Conservation (phyloP, 2,888 invertebrate species). For the Hydrotaea cyrtoneurina region DNA sequence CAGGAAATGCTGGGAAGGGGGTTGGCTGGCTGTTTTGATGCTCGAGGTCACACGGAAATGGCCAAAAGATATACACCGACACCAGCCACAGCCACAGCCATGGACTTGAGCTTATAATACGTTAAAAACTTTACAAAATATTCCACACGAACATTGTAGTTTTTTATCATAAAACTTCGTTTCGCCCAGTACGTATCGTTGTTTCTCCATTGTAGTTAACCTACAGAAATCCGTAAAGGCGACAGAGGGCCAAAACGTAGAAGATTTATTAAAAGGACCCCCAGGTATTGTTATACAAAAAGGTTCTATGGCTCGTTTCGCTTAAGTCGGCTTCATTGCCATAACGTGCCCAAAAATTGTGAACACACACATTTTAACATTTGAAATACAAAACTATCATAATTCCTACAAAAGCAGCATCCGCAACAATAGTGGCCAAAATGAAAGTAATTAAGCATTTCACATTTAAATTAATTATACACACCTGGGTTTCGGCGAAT, state of each 20-base stretch:
- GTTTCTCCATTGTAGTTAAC: not conserved
- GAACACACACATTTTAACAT: not conserved
- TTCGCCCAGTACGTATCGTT: not conserved
- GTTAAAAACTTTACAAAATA: conserved; percentile 39
- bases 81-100: not conserved
- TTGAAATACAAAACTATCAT: conserved; percentile 20
- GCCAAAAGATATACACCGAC: not conserved
- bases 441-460: conserved; percentile 23
- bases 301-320: conserved; percentile 24
- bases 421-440: not conserved
- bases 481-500: conserved; percentile 94
- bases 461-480: conserved; percentile 60
- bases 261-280: conserved; percentile 64
- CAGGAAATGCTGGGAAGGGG: conserved; percentile 36
- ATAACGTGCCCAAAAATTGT: conserved; percentile 54
- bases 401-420: not conserved
- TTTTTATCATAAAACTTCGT: conserved; percentile 20
- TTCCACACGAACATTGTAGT: not conserved
- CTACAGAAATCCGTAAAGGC: not conserved
- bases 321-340: conserved; percentile 27
- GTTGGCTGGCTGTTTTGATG: conserved; percentile 20
- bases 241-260: conserved; percentile 40
- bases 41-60: conserved; percentile 23
- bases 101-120: conserved; percentile 20
- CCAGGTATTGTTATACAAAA: conserved; percentile 47